Conservation (phyloP, 2,888 invertebrate genomes). For the Ophioninae sp. region DNA sequence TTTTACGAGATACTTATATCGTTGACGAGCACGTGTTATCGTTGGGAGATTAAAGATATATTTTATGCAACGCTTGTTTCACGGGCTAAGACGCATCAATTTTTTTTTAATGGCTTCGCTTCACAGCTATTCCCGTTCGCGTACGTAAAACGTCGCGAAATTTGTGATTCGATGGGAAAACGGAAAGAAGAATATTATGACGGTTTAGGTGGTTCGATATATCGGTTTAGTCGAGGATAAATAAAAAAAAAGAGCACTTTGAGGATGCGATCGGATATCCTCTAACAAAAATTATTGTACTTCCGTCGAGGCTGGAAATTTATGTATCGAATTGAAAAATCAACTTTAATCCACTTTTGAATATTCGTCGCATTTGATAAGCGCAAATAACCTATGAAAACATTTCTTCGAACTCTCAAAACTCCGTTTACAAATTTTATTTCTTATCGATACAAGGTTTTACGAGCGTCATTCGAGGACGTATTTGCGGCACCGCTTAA, state of each 20-base stretch:
- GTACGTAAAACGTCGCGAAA: neutral
- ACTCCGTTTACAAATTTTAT: constrained; percentile 37
- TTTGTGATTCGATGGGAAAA: constrained; percentile 10
- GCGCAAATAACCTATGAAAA: neutral
- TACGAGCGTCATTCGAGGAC: constrained; percentile 20
- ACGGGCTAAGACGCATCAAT: neutral
- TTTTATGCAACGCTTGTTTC: constrained; percentile 38
- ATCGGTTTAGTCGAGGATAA: constrained; percentile 19
- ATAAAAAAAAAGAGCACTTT: neutral
- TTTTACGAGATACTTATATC: constrained; percentile 22
- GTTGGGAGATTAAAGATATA: constrained; percentile 3
- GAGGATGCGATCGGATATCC: constrained; percentile 27
- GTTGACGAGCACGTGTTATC: neutral
- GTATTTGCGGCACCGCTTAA: constrained; percentile 19
- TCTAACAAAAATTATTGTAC: constrained; percentile 11
- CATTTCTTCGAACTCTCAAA: constrained; percentile 9
- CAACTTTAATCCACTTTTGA: neutral
- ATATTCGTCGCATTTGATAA: neutral
- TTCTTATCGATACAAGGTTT: constrained; percentile 34
- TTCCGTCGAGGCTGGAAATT: constrained; percentile 16
- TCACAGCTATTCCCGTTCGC: constrained; percentile 18
- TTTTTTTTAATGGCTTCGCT: constrained; percentile 20
- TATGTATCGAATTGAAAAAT: constrained; percentile 11
- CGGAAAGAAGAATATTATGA: neutral
- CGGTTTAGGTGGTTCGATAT: constrained; percentile 5